Evolutionary conservation across 2,797 vertebrate genomes (phyloP), one percentile per base, ranked within the genome.

Genomic region (Chelonia mydas): DNA sequence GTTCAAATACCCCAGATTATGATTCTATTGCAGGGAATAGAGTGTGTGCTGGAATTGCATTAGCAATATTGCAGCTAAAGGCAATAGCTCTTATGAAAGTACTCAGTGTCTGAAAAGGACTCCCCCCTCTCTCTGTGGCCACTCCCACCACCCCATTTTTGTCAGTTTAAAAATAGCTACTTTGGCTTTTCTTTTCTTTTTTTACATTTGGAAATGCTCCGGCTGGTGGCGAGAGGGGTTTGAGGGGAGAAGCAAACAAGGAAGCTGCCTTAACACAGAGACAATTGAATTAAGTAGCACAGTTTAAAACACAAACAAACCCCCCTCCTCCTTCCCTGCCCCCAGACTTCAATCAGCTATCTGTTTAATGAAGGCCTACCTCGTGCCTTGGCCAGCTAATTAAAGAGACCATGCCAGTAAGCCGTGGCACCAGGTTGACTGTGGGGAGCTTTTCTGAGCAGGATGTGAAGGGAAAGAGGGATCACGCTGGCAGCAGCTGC

Each of bases 401-500:
- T 97, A 94, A 93, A 77, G 95, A 97, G 96, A 33, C 93, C 91
- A 81, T 97, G 96, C 93, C 97, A 93, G 97, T 96, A 96, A 97
- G 92, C 93, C 0, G 0, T 97, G 98, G 97, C 97, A 97, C 97
- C 97, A 84, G 90, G 93, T 88, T 97, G 97, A 79, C 86, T 59
- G 96, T 97, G 85, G 90, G 90, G 93, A 97, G 96, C 96, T 98
- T 97, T 98, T 97, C 97, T 90, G 96, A 97, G 95, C 97, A 97
- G 97, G 96, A 97, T 97, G 97, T 96, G 91, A 95, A 94, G 95
- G 93, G 89, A 92, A 72, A 96, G 93, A 95, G 94, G 94, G 97
- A 98, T 98, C 97, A 98, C 0, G 28, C 94, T 94, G 96, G 96
- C 96, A 97, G 97, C 98, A 98, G 98, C 98, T 98, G 98, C 97